Evolutionary conservation across 64 coral and sea anemone genomes (phyloP).

Genomic region (Stichodactyla helianthus): DNA sequence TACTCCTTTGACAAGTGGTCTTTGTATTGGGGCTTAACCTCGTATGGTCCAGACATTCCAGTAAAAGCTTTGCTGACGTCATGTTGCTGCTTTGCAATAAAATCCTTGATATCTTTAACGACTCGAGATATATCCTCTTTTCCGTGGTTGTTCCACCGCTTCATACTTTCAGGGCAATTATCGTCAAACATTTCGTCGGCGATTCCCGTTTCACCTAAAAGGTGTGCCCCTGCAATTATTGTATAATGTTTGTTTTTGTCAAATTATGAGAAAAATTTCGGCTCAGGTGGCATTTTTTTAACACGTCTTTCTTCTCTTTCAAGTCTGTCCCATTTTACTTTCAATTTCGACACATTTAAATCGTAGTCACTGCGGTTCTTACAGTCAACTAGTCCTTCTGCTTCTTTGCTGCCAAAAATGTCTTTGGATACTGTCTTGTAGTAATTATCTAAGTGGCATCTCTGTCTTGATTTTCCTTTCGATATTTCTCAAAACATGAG

Average conservation of each 20-base stretch:
- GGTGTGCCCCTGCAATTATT: not conserved
- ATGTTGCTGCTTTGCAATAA: not conserved
- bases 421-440: not conserved
- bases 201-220: conserved; percentile 36
- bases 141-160: conserved; percentile 40
- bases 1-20: not conserved
- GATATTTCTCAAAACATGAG: conserved; percentile 8
- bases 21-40: not conserved
- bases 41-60: conserved; percentile 5
- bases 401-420: not conserved
- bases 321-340: conserved; percentile 3
- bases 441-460: not conserved
- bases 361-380: not conserved
- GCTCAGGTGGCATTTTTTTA: conserved; percentile 1
- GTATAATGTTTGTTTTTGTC: not conserved
- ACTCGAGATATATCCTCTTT: conserved; percentile 14
- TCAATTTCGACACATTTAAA: not conserved
- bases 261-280: not conserved
- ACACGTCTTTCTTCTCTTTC: not conserved
- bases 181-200: conserved; percentile 47
- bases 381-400: not conserved
- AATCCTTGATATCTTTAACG: not conserved
- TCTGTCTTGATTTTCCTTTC: not conserved
- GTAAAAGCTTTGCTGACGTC: not conserved
- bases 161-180: conserved; percentile 58